Percentiles rank a stretch among this genome's conserved stretches.
phyloP scores from a whole-genome alignment of 2,888 invertebrate genomes.

The Ophonus ardosiacus region DNA sequence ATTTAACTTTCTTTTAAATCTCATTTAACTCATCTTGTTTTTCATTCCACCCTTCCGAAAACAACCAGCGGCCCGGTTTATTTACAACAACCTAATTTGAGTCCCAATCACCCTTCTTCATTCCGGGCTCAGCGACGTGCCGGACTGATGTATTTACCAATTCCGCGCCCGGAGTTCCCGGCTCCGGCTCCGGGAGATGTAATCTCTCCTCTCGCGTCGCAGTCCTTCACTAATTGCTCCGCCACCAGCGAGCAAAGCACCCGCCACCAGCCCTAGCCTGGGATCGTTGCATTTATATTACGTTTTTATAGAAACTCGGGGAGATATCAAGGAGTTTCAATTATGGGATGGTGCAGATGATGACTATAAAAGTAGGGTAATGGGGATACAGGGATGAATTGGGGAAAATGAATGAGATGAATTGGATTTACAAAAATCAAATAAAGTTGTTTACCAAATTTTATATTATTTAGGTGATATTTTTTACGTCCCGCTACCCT shows the following conservation, averaged over 20 bases:
- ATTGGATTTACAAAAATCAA: too few relatives aligned
- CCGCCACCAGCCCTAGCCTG: not conserved
- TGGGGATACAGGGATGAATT: conserved; percentile 10
- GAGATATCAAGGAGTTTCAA: conserved; percentile 5
- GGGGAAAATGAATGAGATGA: not conserved
- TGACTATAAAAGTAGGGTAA: not conserved
- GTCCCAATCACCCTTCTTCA: conserved; percentile 9
- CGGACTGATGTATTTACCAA: conserved; percentile 53
- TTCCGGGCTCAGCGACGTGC: conserved; percentile 11
- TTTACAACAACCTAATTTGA: too few relatives aligned
- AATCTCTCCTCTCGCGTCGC: conserved; percentile 14
- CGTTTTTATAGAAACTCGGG: conserved; percentile 52
- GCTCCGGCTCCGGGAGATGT: conserved; percentile 1
- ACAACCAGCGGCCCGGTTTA: too few relatives aligned
- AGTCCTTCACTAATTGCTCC: conserved; percentile 44
- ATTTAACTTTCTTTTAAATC: not conserved
- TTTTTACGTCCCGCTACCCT: too few relatives aligned
- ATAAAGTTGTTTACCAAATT: too few relatives aligned
- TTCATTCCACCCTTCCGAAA: not conserved
- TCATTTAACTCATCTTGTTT: not conserved
- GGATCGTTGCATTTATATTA: conserved; percentile 57
- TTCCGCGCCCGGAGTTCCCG: not conserved
- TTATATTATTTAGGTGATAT: too few relatives aligned
- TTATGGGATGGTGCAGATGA: not conserved
- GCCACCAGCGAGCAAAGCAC: not conserved